Percentiles rank a stretch among this genome's conserved stretches.
phyloP scores from a whole-genome alignment of 1,140 invertebrate species.

The Radopholus similis region DNA sequence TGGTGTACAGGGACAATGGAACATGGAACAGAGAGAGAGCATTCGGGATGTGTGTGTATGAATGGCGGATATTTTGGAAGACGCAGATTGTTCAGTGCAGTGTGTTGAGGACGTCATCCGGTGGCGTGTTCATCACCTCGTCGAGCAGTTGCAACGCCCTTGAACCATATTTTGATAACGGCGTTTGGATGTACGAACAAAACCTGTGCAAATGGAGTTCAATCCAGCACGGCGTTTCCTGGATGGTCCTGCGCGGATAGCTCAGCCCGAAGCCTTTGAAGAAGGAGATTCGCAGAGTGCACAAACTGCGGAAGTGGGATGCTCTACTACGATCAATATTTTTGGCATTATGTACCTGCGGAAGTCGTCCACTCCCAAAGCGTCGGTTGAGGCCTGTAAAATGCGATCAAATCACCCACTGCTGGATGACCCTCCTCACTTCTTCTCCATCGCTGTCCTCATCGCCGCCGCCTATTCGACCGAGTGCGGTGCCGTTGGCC shows the following conservation, averaged over 20 bases:
- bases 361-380: conserved; percentile 24
- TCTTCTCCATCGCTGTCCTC: conserved; percentile 7
- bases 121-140: conserved; percentile 33
- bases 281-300: conserved; percentile 40
- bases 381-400: conserved; percentile 15
- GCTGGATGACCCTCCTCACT: background rate
- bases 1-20: too few species aligned
- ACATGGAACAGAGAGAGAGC: too few species aligned
- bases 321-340: too few species aligned
- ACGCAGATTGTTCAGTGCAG: too few species aligned
- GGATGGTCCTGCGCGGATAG: conserved; percentile 18
- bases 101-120: too few species aligned
- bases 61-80: too few species aligned
- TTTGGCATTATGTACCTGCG: too few species aligned
- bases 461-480: background rate
- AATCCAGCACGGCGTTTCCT: conserved; percentile 35
- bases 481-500: background rate
- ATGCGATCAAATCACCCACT: background rate
- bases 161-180: background rate
- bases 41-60: too few species aligned
- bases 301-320: conserved; percentile 25
- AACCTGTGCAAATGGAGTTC: conserved; percentile 35
- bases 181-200: too few species aligned
- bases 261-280: conserved; percentile 38
- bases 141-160: conserved; percentile 39